These are phyloP conservation scores for Philopedon plagiatum DNA, from an alignment of 2,888 invertebrate species.

Conservation along the genomic window DNA sequence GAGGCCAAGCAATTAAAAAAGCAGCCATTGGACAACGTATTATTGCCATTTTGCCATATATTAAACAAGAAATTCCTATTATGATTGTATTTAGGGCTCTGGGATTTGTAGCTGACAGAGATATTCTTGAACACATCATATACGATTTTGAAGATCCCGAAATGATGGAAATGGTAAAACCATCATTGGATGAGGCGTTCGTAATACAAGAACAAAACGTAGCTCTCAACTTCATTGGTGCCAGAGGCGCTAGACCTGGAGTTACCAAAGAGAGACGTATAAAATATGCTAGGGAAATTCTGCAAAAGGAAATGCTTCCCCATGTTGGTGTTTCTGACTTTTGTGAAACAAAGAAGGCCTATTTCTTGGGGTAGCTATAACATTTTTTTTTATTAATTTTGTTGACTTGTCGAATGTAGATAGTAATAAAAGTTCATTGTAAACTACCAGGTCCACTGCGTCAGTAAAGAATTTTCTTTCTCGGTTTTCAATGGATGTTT, in stretches of 20 bases:
- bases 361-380: constrained; percentile 83
- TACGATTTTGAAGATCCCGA: constrained; percentile 99
- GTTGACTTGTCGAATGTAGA: too few species aligned
- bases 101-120: constrained; percentile 99
- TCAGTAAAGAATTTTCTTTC: too few species aligned
- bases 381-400: constrained; percentile 18
- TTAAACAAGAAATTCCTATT: constrained; percentile 99
- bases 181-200: constrained; percentile 51
- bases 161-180: constrained; percentile 98
- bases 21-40: constrained; percentile 99
- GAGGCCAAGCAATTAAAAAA: constrained; percentile 98
- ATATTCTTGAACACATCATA: constrained; percentile 99
- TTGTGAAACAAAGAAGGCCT: constrained; percentile 99
- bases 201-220: constrained; percentile 88
- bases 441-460: too few species aligned
- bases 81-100: constrained; percentile 99
- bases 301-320: constrained; percentile 99
- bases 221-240: constrained; percentile 98
- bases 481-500: too few species aligned
- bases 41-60: constrained; percentile 97
- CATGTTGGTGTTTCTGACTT: constrained; percentile 99
- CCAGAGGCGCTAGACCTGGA: constrained; percentile 96
- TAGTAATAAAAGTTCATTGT: too few species aligned
- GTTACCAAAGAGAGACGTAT: constrained; percentile 99
- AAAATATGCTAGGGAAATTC: constrained; percentile 98